Conservation (phyloP, 2,797 vertebrate species). For the Hapalemur alaotrensis region DNA sequence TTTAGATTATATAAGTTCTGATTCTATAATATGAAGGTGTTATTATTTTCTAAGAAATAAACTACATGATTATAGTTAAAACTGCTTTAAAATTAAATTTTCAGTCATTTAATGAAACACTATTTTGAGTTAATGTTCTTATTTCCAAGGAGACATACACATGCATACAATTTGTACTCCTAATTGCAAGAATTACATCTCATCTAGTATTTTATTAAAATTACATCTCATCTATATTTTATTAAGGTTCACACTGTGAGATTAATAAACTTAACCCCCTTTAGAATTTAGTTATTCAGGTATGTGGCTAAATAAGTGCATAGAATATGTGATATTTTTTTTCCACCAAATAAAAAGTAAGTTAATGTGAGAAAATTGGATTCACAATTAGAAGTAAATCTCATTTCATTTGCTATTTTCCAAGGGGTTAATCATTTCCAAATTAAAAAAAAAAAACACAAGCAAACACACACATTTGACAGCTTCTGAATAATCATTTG, state of each 20-base stretch:
- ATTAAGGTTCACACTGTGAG: slow-evolving; percentile 74
- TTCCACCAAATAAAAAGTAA: not conserved
- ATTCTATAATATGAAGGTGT: not conserved
- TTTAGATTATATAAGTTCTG: not conserved
- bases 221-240: slow-evolving; percentile 73
- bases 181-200: slow-evolving; percentile 73
- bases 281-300: slow-evolving; percentile 60
- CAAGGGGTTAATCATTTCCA: not conserved
- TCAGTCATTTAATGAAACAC: slow-evolving; percentile 27
- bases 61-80: not conserved
- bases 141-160: slow-evolving; percentile 35
- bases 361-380: not conserved
- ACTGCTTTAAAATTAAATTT: slow-evolving; percentile 15
- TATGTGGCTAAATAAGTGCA: slow-evolving; percentile 17
- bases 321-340: slow-evolving; percentile 42
- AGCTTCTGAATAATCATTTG: not conserved
- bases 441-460: not conserved
- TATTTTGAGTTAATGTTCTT: slow-evolving; percentile 39
- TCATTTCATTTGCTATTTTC: slow-evolving; percentile 39
- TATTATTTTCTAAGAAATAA: slow-evolving; percentile 26
- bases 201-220: slow-evolving; percentile 56
- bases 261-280: slow-evolving; percentile 74
- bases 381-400: slow-evolving; percentile 44
- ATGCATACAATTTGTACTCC: slow-evolving; percentile 53
- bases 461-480: not conserved